Conservation (phyloP, 2,888 invertebrate species). For the Ophion obscuratus region DNA sequence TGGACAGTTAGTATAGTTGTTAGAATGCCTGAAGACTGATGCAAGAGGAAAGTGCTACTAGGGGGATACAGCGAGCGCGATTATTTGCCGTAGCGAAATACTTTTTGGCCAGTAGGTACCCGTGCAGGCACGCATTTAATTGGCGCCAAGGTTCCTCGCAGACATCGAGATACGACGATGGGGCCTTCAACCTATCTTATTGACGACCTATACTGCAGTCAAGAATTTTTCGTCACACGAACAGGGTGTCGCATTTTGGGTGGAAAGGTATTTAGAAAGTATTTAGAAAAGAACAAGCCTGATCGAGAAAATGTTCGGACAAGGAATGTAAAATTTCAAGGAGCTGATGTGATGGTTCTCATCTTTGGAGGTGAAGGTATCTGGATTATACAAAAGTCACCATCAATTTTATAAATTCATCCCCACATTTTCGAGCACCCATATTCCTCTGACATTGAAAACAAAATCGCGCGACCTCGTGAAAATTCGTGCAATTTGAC, state of each 20-base stretch:
- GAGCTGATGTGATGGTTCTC: background rate
- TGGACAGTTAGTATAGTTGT: background rate
- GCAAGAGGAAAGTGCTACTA: background rate
- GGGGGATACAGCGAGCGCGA: background rate
- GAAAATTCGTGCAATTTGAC: no score
- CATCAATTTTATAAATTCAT: no score
- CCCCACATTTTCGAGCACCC: no score
- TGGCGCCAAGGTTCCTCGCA: conserved; percentile 53
- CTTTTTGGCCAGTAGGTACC: conserved; percentile 30
- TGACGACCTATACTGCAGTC: conserved; percentile 47
- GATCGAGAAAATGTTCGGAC: no score
- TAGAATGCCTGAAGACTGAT: background rate
- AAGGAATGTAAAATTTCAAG: background rate
- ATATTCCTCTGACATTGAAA: no score
- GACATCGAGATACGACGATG: conserved; percentile 38
- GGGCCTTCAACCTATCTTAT: conserved; percentile 69
- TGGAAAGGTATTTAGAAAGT: background rate
- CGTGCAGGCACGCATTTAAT: conserved; percentile 46
- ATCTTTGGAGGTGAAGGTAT: background rate
- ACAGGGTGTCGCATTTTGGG: background rate
- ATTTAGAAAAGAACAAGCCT: background rate
- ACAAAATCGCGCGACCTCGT: no score
- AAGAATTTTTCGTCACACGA: background rate
- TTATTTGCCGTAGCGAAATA: conserved; percentile 25
- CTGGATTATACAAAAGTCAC: background rate